Base-by-base conservation (phyloP, 1,140 invertebrate species). In the Drosophila leontia region DNA sequence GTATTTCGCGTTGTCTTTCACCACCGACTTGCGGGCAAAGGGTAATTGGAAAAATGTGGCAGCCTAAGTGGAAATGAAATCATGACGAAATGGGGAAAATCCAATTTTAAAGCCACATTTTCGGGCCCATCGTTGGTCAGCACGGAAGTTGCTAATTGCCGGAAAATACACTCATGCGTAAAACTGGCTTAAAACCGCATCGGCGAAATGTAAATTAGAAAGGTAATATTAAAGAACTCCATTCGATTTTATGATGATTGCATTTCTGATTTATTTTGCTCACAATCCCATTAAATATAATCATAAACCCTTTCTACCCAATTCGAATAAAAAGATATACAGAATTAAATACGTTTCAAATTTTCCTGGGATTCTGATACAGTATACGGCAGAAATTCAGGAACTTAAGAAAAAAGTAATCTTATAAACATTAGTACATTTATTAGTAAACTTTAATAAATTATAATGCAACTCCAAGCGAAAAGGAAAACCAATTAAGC, bases 61-160 rank as follows among this genome's bases (percentile, higher is more conserved):
- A 56, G 42, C 23, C 62, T 68, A 48, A 59, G 35, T 42, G 67
- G 47, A 69, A 53, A 77, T 77, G 65, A 59, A 76, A 76, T 53
- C 55, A 42, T 48, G 63, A 45, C 37, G 48, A 34, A 51, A 51
- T 32, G 45, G 47, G n/a, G 1, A n/a, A 75, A 77, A 69, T 77
- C 17, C 41, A 78, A 69, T 78, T 77, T 78, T 12, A 32, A 60
- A 41, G 19, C 32, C 44, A 55, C 45, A 26, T 23, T 41, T 17
- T 26, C 29, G 26, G 13, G 17, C 45, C 59, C 3, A 17, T n/a
- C 8, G 39, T n/a, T 65, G 60, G 60, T 41, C 61, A 57, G 23
- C 37, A 9, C n/a, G 39, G 1, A 34, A 39, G 13, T 29, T 56
- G 26, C 71, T 76, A 67, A 76, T 75, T 76, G 45, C 39, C 41